A percentile compares a stretch with the other conserved stretches of the same genome.
Evolutionary conservation across 2,113 vertebrate species (phyloP).

Genomic region (Leptosomus discolor): DNA sequence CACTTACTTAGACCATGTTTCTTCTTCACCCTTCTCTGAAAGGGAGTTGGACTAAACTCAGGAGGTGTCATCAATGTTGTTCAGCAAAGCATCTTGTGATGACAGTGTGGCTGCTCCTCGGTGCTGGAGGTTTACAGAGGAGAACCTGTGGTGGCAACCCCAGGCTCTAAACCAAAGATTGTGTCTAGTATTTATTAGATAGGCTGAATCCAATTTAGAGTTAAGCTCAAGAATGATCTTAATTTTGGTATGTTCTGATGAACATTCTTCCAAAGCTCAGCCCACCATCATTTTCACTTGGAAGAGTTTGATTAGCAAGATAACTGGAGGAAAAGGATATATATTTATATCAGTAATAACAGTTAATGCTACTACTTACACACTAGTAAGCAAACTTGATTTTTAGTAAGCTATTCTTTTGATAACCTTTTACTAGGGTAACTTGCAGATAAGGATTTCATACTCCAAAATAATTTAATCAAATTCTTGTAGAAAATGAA

Average conservation of each 20-base stretch:
- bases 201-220: neutral
- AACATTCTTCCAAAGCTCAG: neutral
- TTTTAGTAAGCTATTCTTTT: neutral
- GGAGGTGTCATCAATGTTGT: neutral
- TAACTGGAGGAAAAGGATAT: neutral
- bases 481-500: neutral
- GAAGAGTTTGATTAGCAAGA: neutral
- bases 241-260: neutral
- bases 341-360: neutral
- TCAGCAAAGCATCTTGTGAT: neutral
- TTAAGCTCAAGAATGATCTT: neutral
- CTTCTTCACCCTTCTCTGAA: neutral
- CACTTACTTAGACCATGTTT: neutral
- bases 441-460: neutral
- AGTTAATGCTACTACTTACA: neutral
- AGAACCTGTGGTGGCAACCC: neutral
- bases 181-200: neutral
- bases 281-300: neutral
- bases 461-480: neutral
- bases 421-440: neutral
- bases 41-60: neutral
- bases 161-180: neutral
- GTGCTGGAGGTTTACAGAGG: neutral
- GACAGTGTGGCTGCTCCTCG: accelerated
- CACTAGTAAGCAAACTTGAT: neutral